Conservation (phyloP, 1,140 invertebrate genomes). For the Macrocentrus cingulum region DNA sequence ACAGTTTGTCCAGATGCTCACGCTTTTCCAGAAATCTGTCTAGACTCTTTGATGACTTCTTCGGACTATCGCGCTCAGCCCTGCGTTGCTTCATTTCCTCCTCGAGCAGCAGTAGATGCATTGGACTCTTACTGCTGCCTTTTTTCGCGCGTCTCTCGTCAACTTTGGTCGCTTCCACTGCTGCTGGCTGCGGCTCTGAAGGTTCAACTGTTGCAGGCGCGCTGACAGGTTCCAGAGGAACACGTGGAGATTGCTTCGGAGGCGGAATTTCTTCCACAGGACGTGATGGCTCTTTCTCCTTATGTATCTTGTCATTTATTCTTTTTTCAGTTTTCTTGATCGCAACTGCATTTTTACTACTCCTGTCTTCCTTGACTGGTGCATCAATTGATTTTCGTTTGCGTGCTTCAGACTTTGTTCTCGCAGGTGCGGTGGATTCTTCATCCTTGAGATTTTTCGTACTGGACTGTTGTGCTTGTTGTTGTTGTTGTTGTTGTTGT, state of each 20-base stretch:
- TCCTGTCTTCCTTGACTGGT: conserved; percentile 58
- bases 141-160: conserved; percentile 44
- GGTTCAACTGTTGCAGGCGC: conserved; percentile 28
- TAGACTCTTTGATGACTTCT: conserved; percentile 56
- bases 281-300: conserved; percentile 24
- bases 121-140: conserved; percentile 35
- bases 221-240: not conserved
- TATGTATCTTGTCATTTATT: conserved; percentile 51
- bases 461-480: conserved; percentile 34
- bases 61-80: conserved; percentile 56
- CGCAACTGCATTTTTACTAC: conserved; percentile 64
- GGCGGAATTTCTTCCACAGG: not conserved
- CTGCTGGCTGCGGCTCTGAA: conserved; percentile 44
- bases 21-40: conserved; percentile 59
- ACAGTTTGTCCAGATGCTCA: conserved; percentile 54
- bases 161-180: conserved; percentile 35
- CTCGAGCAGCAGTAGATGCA: conserved; percentile 51
- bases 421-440: conserved; percentile 30
- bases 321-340: conserved; percentile 73
- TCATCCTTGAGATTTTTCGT: conserved; percentile 38
- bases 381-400: conserved; percentile 64
- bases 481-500: conserved; percentile 29
- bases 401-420: conserved; percentile 56
- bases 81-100: conserved; percentile 62
- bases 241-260: not conserved